Evolutionary conservation across 1,140 invertebrate species (phyloP), one percentile per base, ranked within the genome.

Genomic region (Monomorium pharaonis): DNA sequence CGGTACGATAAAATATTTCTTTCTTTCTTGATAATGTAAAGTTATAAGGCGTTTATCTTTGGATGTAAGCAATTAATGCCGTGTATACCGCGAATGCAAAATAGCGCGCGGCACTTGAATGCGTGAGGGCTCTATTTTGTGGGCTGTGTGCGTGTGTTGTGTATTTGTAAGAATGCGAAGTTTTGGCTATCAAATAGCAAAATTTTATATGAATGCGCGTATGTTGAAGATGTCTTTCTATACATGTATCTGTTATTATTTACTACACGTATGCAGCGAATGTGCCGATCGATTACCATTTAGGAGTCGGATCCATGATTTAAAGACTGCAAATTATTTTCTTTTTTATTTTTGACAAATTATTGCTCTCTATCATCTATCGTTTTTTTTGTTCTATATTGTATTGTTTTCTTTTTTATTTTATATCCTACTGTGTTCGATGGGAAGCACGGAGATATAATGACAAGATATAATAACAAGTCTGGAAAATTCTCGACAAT

Each of bases 161-260:
- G n/a, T 54, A 54, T 87, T 49, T 54, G n/a, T 12, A 24, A 75
- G 81, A 83, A 74, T 85, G 88, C 14, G 62, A 62, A 67, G 60
- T 90, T 89, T 91, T 78, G 84, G 88, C 90, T 91, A 91, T 89
- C 63, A 88, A 89, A 91, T 89, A 91, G 86, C 86, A 89, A 91
- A 89, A 89, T 89, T 91, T 89, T 88, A 86, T 89, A 91, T 89
- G 86, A 83, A 77, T 85, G 75, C 63, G 49, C 24, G 77, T 85
- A 75, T 65, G 67, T 69, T 58, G 60, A 63, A 84, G 47, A 72
- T 81, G 80, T 85, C 70, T 89, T 87, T 90, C 78, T 76, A 90
- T 90, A 90, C 9, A 86, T 77, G 80, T 84, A 69, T 86, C 77
- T 88, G 84, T 89, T 89, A 89, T 67, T 86, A 91, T 88, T 88